These are phyloP conservation scores for Temnothorax longispinosus DNA, from an alignment of 1,140 invertebrate genomes.

Conservation along the genomic window DNA sequence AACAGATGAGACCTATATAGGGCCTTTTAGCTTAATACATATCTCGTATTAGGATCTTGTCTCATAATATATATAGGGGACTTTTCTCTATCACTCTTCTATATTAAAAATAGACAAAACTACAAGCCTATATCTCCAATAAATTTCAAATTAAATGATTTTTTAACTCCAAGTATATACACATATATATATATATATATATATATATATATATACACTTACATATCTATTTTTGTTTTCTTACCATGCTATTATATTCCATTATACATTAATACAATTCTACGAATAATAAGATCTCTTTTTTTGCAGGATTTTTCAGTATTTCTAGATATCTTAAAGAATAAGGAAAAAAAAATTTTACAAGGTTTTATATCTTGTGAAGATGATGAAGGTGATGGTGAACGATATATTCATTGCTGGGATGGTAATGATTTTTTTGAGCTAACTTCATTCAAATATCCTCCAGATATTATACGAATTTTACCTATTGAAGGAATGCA, in stretches of 20 bases:
- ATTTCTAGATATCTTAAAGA: not conserved
- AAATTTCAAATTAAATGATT: no score
- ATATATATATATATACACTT: no score
- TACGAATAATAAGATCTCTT: not conserved
- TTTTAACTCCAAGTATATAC: no score
- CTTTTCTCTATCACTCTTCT: no score
- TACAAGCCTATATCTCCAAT: no score
- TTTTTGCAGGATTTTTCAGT: not conserved
- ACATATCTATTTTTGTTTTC: not conserved
- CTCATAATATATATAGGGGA: no score
- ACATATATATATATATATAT: no score
- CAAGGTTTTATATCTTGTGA: slow-evolving; percentile 44
- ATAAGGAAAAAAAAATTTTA: slow-evolving; percentile 23
- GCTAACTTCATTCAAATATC: slow-evolving; percentile 53
- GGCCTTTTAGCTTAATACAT: no score
- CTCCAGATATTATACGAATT: slow-evolving; percentile 24
- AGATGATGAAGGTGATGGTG: not conserved
- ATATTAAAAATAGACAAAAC: no score
- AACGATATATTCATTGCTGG: slow-evolving; percentile 67
- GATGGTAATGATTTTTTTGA: slow-evolving; percentile 60
- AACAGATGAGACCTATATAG: no score
- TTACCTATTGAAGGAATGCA: slow-evolving; percentile 62
- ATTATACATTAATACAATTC: not conserved
- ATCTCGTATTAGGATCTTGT: no score
- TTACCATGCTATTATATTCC: not conserved